Conservation (phyloP, 2,797 vertebrate genomes). For the Alcedo quadribrachys region DNA sequence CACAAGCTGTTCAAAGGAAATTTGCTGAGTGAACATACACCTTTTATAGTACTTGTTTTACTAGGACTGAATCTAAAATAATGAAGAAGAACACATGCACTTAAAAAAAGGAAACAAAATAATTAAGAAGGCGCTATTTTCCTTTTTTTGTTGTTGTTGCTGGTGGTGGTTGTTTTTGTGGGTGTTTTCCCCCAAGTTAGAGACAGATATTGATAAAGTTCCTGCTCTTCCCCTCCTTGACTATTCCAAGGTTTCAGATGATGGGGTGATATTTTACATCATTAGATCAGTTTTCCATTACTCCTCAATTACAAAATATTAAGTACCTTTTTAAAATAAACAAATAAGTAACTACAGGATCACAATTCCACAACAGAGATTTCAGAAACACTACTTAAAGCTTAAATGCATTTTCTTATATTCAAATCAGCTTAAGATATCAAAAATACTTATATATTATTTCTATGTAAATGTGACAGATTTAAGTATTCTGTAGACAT, state of each 20-base stretch:
- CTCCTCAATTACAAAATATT: not conserved
- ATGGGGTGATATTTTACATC: not conserved
- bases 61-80: not conserved
- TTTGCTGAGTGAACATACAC: slow-evolving; percentile 1
- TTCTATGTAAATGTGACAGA: not conserved
- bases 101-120: not conserved
- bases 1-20: slow-evolving; percentile 32
- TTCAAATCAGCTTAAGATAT: not conserved
- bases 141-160: not conserved
- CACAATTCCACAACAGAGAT: not conserved
- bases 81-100: not conserved
- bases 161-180: not conserved
- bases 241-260: not conserved
- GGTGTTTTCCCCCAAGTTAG: not conserved
- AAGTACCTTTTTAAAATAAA: not conserved
- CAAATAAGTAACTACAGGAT: not conserved
- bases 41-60: not conserved
- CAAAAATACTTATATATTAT: not conserved
- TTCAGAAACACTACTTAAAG: not conserved
- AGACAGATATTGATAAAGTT: not conserved
- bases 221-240: not conserved
- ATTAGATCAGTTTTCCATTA: not conserved
- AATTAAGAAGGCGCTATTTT: not conserved
- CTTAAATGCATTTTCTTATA: not conserved
- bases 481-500: not conserved